A percentile compares a stretch with the other conserved stretches of the same genome.
Conservation (phyloP, 2,113 vertebrate genomes). For the Ailuropoda melanoleuca region DNA sequence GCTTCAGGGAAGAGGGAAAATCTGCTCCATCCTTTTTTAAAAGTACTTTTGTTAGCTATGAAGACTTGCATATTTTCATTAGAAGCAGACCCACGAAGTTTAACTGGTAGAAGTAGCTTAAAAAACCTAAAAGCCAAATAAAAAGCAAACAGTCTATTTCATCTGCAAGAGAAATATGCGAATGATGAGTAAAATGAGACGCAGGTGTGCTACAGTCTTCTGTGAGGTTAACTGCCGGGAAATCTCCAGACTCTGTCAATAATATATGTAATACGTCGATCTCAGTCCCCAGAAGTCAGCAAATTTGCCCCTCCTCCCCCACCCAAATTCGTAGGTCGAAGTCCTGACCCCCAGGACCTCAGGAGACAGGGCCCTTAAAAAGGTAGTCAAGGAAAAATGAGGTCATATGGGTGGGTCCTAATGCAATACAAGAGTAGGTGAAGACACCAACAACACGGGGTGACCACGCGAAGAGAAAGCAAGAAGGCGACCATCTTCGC, state of each 20-base stretch:
- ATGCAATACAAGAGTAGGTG: not conserved
- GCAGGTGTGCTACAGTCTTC: not conserved
- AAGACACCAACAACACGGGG: not conserved
- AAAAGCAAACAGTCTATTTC: not conserved
- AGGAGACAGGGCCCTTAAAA: not conserved
- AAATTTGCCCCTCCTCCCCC: not conserved
- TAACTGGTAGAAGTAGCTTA: not conserved
- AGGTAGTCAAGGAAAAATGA: not conserved
- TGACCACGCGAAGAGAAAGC: not conserved
- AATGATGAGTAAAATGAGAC: not conserved
- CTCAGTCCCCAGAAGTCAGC: not conserved
- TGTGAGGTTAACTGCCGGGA: not conserved
- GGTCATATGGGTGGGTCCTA: too few relatives aligned
- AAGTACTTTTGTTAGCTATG: not conserved
- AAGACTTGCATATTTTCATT: not conserved
- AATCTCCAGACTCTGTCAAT: not conserved
- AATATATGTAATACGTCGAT: not conserved
- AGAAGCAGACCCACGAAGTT: not conserved
- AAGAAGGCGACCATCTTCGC: not conserved
- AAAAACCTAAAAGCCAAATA: not conserved
- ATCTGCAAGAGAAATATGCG: not conserved
- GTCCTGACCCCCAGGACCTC: not conserved
- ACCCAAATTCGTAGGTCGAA: not conserved
- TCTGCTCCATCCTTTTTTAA: not conserved
- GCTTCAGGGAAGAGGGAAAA: not conserved